phyloP scores from a whole-genome alignment of 1,140 invertebrate genomes.

The Drosophila serrata region DNA sequence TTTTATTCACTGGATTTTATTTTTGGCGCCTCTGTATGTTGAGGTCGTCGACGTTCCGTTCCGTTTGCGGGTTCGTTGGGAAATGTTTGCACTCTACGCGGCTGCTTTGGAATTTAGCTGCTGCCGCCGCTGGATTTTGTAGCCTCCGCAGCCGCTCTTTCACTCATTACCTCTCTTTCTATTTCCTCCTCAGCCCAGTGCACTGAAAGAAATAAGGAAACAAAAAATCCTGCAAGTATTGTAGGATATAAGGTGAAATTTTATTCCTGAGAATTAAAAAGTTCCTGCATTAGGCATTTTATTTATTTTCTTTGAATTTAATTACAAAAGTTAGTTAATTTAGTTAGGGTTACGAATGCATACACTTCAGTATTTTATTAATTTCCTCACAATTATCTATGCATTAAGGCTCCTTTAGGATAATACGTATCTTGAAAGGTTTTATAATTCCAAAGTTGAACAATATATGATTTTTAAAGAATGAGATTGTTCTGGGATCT shows the following conservation, averaged over 20 bases:
- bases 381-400: no score
- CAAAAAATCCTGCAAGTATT: not conserved
- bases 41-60: constrained; percentile 77
- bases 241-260: not conserved
- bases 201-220: constrained; percentile 12
- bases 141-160: constrained; percentile 42
- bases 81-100: constrained; percentile 65
- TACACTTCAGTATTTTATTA: no score
- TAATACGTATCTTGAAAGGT: no score
- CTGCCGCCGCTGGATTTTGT: constrained; percentile 74
- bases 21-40: constrained; percentile 54
- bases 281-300: no score
- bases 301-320: no score
- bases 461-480: no score
- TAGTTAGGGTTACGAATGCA: no score
- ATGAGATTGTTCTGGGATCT: no score
- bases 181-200: not conserved
- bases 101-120: constrained; percentile 68
- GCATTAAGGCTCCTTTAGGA: no score
- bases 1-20: constrained; percentile 44
- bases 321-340: no score
- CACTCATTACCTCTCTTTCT: constrained; percentile 27
- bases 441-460: no score
- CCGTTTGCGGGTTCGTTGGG: constrained; percentile 70
- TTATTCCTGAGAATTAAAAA: no score